Evolutionary conservation across 2,113 vertebrate genomes (phyloP), one percentile per base, ranked within the genome.

Genomic region (Onychostoma macrolepis): DNA sequence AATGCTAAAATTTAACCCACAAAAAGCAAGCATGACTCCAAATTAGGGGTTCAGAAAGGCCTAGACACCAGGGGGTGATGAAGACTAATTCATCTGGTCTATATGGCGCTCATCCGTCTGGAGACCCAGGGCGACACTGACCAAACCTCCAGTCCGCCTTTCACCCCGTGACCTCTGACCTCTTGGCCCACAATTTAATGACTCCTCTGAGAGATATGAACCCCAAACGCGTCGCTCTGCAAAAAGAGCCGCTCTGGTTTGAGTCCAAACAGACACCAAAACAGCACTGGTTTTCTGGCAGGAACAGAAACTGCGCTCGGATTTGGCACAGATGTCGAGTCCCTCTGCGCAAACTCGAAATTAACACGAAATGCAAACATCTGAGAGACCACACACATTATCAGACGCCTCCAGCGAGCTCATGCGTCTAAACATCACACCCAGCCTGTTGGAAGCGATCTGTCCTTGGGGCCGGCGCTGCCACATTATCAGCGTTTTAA

Each of bases 21-120:
- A 80, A 38, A 38, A 6, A 26, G 50, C 50, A 19, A 6, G 17
- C 17, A 19, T 41, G 36, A 28, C 56, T 30, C 21, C 13, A 63
- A 80, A 80, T 63, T 10, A 65, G 33, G 33, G 28, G 9, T 21
- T 24, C 36, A 72, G 69, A 12, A 7, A 76, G 41, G 1, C 24
- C 4, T 45, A 65, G 36, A 81, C 56, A 81, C 26, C 48, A 56
- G 58, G 79, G 15, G n/a, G 58, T 65, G 53, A 17, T 26, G 56
- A 63, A 80, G 6, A 36, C 76, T 11, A 61, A 89, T 85, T 87
- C 53, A 89, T 89, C 82, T 74, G 48, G 41, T 80, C 63, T 86
- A 71, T 84, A 82, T 85, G 41, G 8, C 6, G 6, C 85, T 82
- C n/a, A 56, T 50, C 10, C n/a, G 24, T 30, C 72, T 87, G 85